Evolutionary conservation across 1,140 invertebrate genomes (phyloP).

Genomic region (Diabrotica undecimpunctata): DNA sequence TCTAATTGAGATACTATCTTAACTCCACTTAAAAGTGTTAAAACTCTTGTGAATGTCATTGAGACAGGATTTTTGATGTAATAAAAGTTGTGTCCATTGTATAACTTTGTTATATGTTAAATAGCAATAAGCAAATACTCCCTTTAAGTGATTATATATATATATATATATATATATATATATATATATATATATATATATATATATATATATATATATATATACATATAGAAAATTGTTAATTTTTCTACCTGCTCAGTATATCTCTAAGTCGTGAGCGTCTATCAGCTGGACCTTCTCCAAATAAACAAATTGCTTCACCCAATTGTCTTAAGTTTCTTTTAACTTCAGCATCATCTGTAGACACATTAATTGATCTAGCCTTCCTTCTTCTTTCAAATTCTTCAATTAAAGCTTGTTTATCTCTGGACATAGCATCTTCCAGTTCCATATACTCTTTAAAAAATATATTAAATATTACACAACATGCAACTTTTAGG

Average conservation of each 20-base stretch:
- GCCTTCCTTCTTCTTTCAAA: conserved; percentile 90
- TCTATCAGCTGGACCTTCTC: conserved; percentile 94
- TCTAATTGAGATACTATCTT: too few relatives aligned
- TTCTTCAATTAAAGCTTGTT: conserved; percentile 86
- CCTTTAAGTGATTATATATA: too few relatives aligned
- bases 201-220: neutral
- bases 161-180: too few relatives aligned
- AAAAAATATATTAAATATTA: conserved; percentile 1
- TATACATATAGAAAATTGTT: too few relatives aligned
- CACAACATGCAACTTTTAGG: neutral
- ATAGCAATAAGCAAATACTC: too few relatives aligned
- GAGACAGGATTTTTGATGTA: too few relatives aligned
- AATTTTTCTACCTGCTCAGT: conserved; percentile 61
- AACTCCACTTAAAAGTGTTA: too few relatives aligned
- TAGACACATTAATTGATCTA: conserved; percentile 87
- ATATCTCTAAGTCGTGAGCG: conserved; percentile 86
- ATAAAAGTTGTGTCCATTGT: too few relatives aligned
- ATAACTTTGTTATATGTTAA: too few relatives aligned
- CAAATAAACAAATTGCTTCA: conserved; percentile 94
- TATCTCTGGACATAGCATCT: conserved; percentile 80
- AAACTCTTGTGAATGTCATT: too few relatives aligned
- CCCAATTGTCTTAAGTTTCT: conserved; percentile 83
- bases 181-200: conserved; percentile 13
- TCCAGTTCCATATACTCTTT: conserved; percentile 88
- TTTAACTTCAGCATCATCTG: conserved; percentile 92